A percentile compares a stretch with the other conserved stretches of the same genome.
These are phyloP conservation scores for Sialis fuliginosa DNA, from an alignment of 2,888 invertebrate species.

Conservation along the genomic window DNA sequence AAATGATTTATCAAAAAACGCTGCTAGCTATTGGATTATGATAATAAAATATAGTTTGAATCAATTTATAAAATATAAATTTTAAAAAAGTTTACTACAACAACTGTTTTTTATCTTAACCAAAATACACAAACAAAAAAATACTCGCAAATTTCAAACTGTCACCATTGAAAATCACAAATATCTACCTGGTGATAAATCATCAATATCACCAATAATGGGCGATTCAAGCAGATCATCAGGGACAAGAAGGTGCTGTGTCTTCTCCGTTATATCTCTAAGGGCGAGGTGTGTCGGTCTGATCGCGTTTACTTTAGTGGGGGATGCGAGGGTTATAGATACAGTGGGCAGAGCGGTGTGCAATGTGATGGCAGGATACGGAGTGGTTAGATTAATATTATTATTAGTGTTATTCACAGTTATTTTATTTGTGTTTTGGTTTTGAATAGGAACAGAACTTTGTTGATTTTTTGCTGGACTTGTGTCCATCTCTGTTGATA, in stretches of 20 bases:
- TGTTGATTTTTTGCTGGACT: not conserved
- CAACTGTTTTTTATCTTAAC: too few relatives aligned
- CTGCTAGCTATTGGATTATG: too few relatives aligned
- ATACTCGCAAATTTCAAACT: not conserved
- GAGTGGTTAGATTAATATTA: not conserved
- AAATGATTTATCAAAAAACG: too few relatives aligned
- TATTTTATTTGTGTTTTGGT: not conserved
- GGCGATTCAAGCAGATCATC: slow-evolving; percentile 11
- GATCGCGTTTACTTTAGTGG: slow-evolving; percentile 13
- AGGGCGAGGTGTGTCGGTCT: slow-evolving; percentile 22
- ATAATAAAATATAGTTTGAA: too few relatives aligned
- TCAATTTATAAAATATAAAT: too few relatives aligned
- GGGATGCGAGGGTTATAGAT: slow-evolving; percentile 19
- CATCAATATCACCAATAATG: slow-evolving; percentile 1
- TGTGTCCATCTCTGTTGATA: not conserved
- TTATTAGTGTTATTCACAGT: slow-evolving; percentile 1
- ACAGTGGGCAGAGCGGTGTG: slow-evolving; percentile 7
- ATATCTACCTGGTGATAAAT: slow-evolving; percentile 15
- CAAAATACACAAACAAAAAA: not conserved
- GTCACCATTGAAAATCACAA: not conserved
- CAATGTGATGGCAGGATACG: not conserved
- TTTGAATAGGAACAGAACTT: not conserved
- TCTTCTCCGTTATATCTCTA: slow-evolving; percentile 20
- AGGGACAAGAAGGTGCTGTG: slow-evolving; percentile 17
- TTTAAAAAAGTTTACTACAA: too few relatives aligned